Evolutionary conservation across 2,113 vertebrate genomes (phyloP).

Genomic region (human): DNA sequence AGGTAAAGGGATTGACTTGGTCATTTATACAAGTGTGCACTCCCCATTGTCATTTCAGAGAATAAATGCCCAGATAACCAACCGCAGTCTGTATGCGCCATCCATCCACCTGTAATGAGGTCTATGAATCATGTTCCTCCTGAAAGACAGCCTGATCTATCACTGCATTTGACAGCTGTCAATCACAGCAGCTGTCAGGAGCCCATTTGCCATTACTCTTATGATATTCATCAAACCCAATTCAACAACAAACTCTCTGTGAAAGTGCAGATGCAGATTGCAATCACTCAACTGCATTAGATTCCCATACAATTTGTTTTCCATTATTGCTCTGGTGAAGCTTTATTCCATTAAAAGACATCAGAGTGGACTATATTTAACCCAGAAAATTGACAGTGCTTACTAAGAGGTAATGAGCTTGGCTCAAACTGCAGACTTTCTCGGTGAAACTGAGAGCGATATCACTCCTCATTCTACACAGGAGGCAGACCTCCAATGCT

Average conservation of each 20-base stretch:
- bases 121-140: slow-evolving; percentile 57
- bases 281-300: background rate
- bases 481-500: background rate
- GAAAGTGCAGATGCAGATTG: slow-evolving; percentile 41
- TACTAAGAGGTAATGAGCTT: slow-evolving; percentile 57
- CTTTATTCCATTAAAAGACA: slow-evolving; percentile 65
- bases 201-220: background rate
- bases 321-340: slow-evolving; percentile 62
- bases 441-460: background rate
- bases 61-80: slow-evolving; percentile 25
- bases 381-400: slow-evolving; percentile 40
- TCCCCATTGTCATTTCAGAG: slow-evolving; percentile 32
- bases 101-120: slow-evolving; percentile 52
- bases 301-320: slow-evolving; percentile 51
- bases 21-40: background rate
- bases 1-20: slow-evolving; percentile 1
- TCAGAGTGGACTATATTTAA: slow-evolving; percentile 53
- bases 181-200: slow-evolving; percentile 24
- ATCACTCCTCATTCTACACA: background rate
- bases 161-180: slow-evolving; percentile 71
- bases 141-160: slow-evolving; percentile 38
- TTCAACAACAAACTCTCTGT: background rate
- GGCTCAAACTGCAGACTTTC: slow-evolving; percentile 49
- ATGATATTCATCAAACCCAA: slow-evolving; percentile 34
- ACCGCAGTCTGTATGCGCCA: background rate